Evolutionary conservation across 2,888 invertebrate species (phyloP).

Genomic region (Parthenolecanium corni): DNA sequence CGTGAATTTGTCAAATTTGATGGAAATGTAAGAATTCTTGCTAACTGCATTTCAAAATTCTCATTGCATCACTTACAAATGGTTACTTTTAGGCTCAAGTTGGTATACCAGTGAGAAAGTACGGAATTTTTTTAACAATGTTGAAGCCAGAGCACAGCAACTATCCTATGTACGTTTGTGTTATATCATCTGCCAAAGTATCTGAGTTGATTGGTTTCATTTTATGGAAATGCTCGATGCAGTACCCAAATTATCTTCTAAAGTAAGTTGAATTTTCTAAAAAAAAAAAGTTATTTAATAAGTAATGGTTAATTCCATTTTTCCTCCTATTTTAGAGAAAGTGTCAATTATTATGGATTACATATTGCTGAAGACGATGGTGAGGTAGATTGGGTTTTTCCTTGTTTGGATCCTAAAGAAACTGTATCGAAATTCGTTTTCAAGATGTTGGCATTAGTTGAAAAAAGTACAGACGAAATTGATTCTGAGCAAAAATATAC

Average conservation of each 20-base stretch:
- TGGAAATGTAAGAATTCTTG: conserved; percentile 49
- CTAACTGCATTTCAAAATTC: background rate
- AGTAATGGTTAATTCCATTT: background rate
- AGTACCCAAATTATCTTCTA: conserved; percentile 40
- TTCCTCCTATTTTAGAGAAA: conserved; percentile 39
- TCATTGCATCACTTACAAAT: background rate
- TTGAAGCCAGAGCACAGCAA: conserved; percentile 64
- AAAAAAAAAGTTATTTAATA: background rate
- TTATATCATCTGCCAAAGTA: conserved; percentile 73
- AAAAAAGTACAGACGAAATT: conserved; percentile 37
- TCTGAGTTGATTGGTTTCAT: conserved; percentile 84
- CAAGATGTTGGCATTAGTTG: conserved; percentile 73
- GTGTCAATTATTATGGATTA: conserved; percentile 65
- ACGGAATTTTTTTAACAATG: conserved; percentile 84
- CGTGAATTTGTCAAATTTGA: conserved; percentile 83
- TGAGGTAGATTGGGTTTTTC: conserved; percentile 86
- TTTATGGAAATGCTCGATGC: conserved; percentile 60
- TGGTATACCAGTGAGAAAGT: conserved; percentile 65
- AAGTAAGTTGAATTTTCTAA: conserved; percentile 37
- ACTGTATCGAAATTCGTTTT: conserved; percentile 89
- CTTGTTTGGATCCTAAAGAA: conserved; percentile 75
- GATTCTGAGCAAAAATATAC: conserved; percentile 1
- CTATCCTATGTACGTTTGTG: conserved; percentile 71
- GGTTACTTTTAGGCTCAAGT: conserved; percentile 47
- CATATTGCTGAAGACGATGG: conserved; percentile 95